Evolutionary conservation across 2,888 invertebrate genomes (phyloP).

Genomic region (Molanna angustata): DNA sequence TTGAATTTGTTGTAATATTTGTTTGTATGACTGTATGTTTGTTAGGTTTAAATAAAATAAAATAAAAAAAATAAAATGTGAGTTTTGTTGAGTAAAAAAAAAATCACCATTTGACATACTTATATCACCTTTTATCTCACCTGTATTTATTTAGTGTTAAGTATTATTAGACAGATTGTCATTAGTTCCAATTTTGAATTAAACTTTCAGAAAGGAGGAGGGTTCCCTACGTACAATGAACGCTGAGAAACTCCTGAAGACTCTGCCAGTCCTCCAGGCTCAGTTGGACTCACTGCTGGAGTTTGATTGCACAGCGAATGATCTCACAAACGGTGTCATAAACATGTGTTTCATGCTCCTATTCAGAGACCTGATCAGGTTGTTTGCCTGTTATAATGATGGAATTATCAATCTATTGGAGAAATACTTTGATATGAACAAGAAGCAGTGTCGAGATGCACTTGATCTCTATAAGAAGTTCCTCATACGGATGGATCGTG

Average conservation of each 20-base stretch:
- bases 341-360: constrained; percentile 99
- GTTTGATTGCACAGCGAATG: constrained; percentile 96
- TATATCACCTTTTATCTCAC: no score
- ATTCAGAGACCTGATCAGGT: constrained; percentile 96
- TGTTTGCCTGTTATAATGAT: constrained; percentile 99
- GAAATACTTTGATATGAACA: constrained; percentile 99
- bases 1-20: no score
- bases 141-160: no score
- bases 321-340: constrained; percentile 97
- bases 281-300: constrained; percentile 95
- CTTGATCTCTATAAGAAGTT: constrained; percentile 98
- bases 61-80: no score
- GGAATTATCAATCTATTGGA: constrained; percentile 98
- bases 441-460: constrained; percentile 97
- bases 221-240: constrained; percentile 96
- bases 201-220: constrained; percentile 81
- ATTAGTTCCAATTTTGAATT: no score
- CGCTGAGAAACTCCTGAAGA: constrained; percentile 94
- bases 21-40: no score
- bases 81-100: no score
- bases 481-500: constrained; percentile 96
- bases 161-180: no score
- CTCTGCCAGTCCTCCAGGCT: constrained; percentile 90
- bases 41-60: no score
- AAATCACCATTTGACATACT: no score